Evolutionary conservation across 1,140 invertebrate genomes (phyloP), one percentile per base, ranked within the genome.

Genomic region (Aporrectodea caliginosa): DNA sequence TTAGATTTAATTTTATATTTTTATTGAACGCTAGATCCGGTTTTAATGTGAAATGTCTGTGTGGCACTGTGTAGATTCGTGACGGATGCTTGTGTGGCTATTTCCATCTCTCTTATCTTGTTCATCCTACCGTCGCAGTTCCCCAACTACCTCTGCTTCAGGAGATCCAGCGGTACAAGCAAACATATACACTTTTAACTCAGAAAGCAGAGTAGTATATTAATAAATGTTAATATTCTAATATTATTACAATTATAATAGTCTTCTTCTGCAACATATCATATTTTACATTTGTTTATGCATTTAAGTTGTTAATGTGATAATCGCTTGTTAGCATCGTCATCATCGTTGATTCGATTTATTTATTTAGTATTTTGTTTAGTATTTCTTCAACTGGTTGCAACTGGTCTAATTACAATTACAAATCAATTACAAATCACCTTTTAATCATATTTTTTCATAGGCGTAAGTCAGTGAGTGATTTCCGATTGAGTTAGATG

Each of bases 21-120:
- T 16, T 27, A 68, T 27, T 16, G 14, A 68, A 14, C 14, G 14
- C 14, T 27, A 27, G 27, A 68, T 27, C 14, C 58, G 27, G 14
- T 16, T 27, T 16, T 68, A 68, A 14, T 16, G 14, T 16, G 14
- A 1, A 2, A 6, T 2, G 12, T 74, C 58, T 22, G 14, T 6
- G 29, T 71, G 12, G 81, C 72, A 80, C 69, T 79, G 82, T 85
- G 29, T 82, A 90, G 89, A 43, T 85, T 84, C 71, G 86, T 90
- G 0, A 88, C 88, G 16, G 86, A 87, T 79, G 84, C 85, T 12
- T 84, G 84, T 2, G 84, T 85, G 1, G 84, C 85, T 29, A 83
- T 86, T 16, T 80, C 85, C 6, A 82, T 85, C 27, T 81, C 82
- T 1, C 80, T 83, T 43, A 73, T 84, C 33, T 77, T 87, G 43